Evolutionary conservation across 2,797 vertebrate genomes (phyloP), one percentile per base, ranked within the genome.

Genomic region (Delichon dasypus): DNA sequence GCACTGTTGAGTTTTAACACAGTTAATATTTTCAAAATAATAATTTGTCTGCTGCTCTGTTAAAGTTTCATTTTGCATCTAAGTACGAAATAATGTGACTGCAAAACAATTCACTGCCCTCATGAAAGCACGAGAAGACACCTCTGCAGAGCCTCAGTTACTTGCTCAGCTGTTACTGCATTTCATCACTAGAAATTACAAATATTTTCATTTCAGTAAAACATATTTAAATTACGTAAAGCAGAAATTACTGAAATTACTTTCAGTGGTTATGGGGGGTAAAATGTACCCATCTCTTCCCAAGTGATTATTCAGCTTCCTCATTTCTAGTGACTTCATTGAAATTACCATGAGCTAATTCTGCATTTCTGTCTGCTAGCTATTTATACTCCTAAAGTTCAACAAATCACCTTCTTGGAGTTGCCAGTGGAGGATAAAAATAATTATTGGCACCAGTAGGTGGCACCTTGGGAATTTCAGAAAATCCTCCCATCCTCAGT

Each of bases 391-490:
- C 13, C 42, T 54, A 1, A 80, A 82, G 87, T 81, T 66, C 60
- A 81, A 8, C 3, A 2, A 11, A 64, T 82, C 74, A 2, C 68
- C 54, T 77, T 45, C 74, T 65, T 53, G n/a, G 11, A 77, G 45
- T 48, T 88, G 73, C 85, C 72, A 77, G 32, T 40, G 78, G 58
- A 95, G 86, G 60, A 72, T 88, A 95, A 96, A 87, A 89, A 89
- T 94, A 78, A 78, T 64, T 55, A 16, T 57, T 82, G 71, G 50
- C 64, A 83, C 91, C 93, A 92, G 91, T 74, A 92, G 95, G 73
- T 94, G 91, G 85, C 92, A 90, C 50, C 77, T 95, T 50, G 87
- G 75, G 85, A 84, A 88, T 91, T 93, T 55, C 72, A 72, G 72
- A 77, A 76, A 93, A 74, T 44, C 66, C 19, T 74, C 30, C 60